Conservation (phyloP, 2,888 invertebrate species). For the Patella pellucida region DNA sequence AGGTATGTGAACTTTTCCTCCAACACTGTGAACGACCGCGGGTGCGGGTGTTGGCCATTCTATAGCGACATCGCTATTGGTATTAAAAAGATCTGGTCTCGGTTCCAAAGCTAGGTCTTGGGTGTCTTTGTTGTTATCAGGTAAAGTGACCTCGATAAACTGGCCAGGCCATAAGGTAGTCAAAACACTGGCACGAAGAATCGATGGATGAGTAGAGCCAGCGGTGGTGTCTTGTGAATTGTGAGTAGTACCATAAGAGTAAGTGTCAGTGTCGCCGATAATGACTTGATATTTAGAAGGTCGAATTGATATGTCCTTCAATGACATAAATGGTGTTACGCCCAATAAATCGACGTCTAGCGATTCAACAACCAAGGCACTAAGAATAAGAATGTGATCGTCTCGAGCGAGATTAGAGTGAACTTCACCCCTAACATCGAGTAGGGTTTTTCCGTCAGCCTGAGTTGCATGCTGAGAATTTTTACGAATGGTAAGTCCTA, state of each 20-base stretch:
- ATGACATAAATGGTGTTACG: not conserved
- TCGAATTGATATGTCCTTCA: not conserved
- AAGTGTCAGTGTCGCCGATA: constrained; percentile 15
- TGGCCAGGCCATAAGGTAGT: constrained; percentile 27
- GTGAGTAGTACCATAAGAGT: constrained; percentile 11
- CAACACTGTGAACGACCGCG: constrained; percentile 22
- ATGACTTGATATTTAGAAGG: not conserved
- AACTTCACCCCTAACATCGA: not conserved
- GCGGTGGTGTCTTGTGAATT: constrained; percentile 6
- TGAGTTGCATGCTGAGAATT: too few relatives aligned
- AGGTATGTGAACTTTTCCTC: constrained; percentile 24
- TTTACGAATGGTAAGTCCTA: too few relatives aligned
- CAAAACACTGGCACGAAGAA: not conserved
- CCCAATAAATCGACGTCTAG: constrained; percentile 3
- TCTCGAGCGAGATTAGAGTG: not conserved
- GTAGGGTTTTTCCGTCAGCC: too few relatives aligned
- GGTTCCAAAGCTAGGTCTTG: not conserved
- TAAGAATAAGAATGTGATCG: not conserved
- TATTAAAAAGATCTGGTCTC: not conserved
- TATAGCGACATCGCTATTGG: not conserved
- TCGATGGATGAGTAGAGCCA: constrained; percentile 22
- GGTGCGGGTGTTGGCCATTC: constrained; percentile 13
- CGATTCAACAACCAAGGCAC: constrained; percentile 5
- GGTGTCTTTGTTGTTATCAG: not conserved
- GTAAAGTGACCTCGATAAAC: constrained; percentile 13